Percentiles rank a stretch among this genome's conserved stretches.
These are phyloP conservation scores for Junco hyemalis DNA, from an alignment of 2,113 vertebrate species.

Conservation along the genomic window DNA sequence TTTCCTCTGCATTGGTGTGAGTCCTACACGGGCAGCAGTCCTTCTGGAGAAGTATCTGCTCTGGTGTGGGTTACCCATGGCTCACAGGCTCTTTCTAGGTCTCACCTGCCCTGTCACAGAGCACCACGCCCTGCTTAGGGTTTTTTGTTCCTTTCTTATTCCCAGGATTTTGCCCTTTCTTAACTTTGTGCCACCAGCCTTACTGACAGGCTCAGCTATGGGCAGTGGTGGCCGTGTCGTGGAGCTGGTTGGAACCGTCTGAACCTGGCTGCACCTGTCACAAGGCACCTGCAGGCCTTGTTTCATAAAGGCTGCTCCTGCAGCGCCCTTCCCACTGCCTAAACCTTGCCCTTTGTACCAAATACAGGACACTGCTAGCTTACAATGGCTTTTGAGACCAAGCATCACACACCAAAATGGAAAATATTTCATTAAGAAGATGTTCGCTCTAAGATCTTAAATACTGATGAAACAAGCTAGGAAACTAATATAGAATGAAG, in stretches of 20 bases:
- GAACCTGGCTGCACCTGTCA: not conserved
- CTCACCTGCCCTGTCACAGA: not conserved
- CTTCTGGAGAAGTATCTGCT: not conserved
- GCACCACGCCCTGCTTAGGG: not conserved
- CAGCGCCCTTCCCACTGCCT: accelerated
- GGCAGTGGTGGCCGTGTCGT: accelerated
- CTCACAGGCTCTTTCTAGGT: not conserved
- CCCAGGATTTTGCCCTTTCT: not conserved
- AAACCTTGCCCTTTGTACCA: not conserved
- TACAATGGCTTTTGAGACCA: not conserved
- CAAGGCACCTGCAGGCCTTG: not conserved
- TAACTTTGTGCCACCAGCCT: not conserved
- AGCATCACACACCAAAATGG: not conserved
- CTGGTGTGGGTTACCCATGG: not conserved
- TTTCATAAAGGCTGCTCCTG: not conserved
- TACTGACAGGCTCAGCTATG: not conserved
- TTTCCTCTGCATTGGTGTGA: not conserved
- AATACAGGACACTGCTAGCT: not conserved
- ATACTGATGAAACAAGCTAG: not conserved
- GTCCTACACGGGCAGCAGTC: not conserved
- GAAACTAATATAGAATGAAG: not conserved
- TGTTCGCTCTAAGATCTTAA: not conserved
- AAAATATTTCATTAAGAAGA: not conserved
- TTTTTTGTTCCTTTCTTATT: not conserved
- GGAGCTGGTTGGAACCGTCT: accelerated